Percentiles rank a stretch among this genome's conserved stretches.
Evolutionary conservation across 2,797 vertebrate species (phyloP).

Genomic region (Paratrypauchen microcephalus): DNA sequence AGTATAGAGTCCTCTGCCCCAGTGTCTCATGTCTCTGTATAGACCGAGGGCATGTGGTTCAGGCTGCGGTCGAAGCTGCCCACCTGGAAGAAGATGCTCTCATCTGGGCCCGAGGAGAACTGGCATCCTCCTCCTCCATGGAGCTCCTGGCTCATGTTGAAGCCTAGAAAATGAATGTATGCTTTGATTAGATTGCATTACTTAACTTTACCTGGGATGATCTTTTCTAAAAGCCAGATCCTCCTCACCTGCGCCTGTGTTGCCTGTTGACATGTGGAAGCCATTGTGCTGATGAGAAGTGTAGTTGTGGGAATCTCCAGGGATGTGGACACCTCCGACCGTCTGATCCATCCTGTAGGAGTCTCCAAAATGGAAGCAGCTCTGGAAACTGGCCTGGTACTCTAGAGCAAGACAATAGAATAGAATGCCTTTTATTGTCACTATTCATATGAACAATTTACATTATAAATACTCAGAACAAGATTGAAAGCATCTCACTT

Average conservation of each 20-base stretch:
- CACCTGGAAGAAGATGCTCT: conserved; percentile 91
- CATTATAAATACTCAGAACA: too few relatives aligned
- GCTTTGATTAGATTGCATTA: not conserved
- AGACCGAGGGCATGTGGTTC: conserved; percentile 93
- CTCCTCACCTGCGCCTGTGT: conserved; percentile 82
- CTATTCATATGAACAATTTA: too few relatives aligned
- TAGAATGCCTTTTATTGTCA: too few relatives aligned
- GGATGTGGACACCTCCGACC: conserved; percentile 75
- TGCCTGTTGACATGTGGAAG: conserved; percentile 83
- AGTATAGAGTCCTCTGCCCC: conserved; percentile 29
- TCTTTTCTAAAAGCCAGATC: not conserved
- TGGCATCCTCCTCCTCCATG: conserved; percentile 81
- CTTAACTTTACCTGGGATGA: not conserved
- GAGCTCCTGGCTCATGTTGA: conserved; percentile 82
- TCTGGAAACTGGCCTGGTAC: conserved; percentile 97
- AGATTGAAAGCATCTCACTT: too few relatives aligned
- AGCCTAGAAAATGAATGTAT: conserved; percentile 75
- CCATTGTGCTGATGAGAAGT: conserved; percentile 85
- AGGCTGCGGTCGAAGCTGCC: conserved; percentile 92
- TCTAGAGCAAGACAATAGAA: conserved; percentile 80
- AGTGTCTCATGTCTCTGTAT: conserved; percentile 88
- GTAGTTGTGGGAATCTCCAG: conserved; percentile 84
- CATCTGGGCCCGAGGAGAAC: conserved; percentile 82
- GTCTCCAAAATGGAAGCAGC: conserved; percentile 92
- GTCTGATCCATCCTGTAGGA: conserved; percentile 89